Base-by-base conservation (phyloP, 2,888 invertebrate genomes). In the Neria commutata region DNA sequence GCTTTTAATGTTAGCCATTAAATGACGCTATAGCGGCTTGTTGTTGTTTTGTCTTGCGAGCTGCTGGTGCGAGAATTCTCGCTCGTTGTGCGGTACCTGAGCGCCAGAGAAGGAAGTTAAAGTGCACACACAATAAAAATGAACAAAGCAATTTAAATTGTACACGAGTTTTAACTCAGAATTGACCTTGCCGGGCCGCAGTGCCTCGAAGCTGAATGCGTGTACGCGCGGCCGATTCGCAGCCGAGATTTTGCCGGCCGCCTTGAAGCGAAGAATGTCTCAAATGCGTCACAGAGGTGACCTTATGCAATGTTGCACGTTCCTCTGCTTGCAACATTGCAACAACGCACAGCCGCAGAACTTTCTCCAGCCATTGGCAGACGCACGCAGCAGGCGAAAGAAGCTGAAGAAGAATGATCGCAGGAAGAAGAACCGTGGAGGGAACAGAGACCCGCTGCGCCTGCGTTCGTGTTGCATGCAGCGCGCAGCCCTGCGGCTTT, bases 391-490 rank as follows among this genome's bases (percentile, higher is more conserved):
- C n/a, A n/a, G n/a, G n/a, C n/a, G n/a, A n/a, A n/a, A n/a, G n/a
- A n/a, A n/a, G n/a, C n/a, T n/a, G n/a, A n/a, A n/a, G n/a, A n/a
- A n/a, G n/a, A n/a, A n/a, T n/a, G n/a, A n/a, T n/a, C n/a, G n/a
- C n/a, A n/a, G n/a, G n/a, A n/a, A n/a, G n/a, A n/a, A n/a, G n/a
- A n/a, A n/a, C n/a, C n/a, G n/a, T n/a, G n/a, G n/a, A 37, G 5
- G 14, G 16, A 4, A 37, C 11, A 37, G n/a, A 37, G 17, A 21
- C 67, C 65, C 52, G 65, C 65, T 63, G 65, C 47, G 65, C 58
- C 46, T 42, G 49, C 60, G 56, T 57, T 57, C n/a, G 37, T 17
- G 60, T 61, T 62, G 55, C 6, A 37, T 51, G 54, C 50, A 52
- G 40, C 21, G 45, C 21, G 33, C 14, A 21, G 23, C 29, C 29